Evolutionary conservation across 2,797 vertebrate species (phyloP), one percentile per base, ranked within the genome.

Genomic region (Otolemur crassicaudatus): DNA sequence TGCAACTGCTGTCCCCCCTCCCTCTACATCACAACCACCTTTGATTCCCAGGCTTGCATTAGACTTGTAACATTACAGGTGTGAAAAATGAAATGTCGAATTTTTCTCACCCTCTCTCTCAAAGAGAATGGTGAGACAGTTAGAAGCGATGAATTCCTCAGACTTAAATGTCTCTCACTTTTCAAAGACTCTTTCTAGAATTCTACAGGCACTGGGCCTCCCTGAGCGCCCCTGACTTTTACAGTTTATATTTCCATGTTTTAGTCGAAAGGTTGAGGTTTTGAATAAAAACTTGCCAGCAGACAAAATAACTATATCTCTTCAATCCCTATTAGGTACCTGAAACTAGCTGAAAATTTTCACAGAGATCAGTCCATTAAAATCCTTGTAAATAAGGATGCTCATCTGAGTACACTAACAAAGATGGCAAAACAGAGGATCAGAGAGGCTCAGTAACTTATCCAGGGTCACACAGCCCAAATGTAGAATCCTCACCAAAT

Each of bases 11-110:
- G 5, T 5, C 49, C 60, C 25, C 27, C 1, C 9, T 58, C 65
- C 65, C 40, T 19, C 84, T 46, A 86, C 63, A 11, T 97, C 97
- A 96, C 11, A 76, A 27, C 77, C 95, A 89, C 85, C 91, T 93
- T 85, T 61, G 87, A 43, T 65, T 94, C 73, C n/a, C 83, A 80
- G 83, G 77, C 90, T 85, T n/a, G n/a, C 85, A 20, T 87, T 53
- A 84, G 49, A 87, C 95, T 91, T 96, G 93, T 92, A 72, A 96
- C 96, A 96, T 97, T 96, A 87, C 97, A 96, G 96, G 98, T 97
- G 98, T 84, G 96, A 97, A 98, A 98, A 97, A 93, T 4, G 43
- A 98, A 98, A 98, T 98, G 96, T 96, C 96, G 90, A 77, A 80
- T 40, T 95, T 82, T 96, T 97, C 97, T 97, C 98, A 53, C 97